Evolutionary conservation across 2,888 invertebrate genomes (phyloP), one percentile per base, ranked within the genome.

Genomic region (Amphipoea oculea): DNA sequence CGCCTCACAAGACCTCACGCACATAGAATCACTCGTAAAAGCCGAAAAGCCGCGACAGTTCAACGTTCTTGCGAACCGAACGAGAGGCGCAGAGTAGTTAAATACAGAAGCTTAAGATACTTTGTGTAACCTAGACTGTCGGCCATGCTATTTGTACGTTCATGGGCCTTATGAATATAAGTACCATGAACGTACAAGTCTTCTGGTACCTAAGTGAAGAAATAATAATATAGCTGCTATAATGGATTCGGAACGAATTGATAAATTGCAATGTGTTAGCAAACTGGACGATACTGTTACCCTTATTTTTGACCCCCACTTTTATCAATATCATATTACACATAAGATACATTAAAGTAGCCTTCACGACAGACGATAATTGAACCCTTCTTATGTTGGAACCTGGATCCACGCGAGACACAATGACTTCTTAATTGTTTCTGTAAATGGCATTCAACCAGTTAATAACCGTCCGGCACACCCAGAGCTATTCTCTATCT

Each of bases 1-100:
- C 70, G 76, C 73, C 86, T 79, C 54, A 51, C 74, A 79, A 85
- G 85, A 86, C 86, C 84, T 83, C 85, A 85, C 85, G 85, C 85
- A 85, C 86, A 77, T 75, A 77, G 87, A 85, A 86, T 85, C 85
- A 86, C 86, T 86, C 85, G 85, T 85, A 85, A 85, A 85, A 86
- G 87, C 77, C 76, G 74, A 85, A 85, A 86, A 86, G 85, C 86
- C 84, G 79, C 86, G 87, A 86, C 85, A 86, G 84, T 84, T 85
- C 86, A 85, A 79, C 76, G 86, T 84, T 73, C 86, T 85, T 75
- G 74, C 57, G 23, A 86, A 84, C 76, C 75, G 57, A 79, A 73
- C 63, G 66, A 29, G n/a, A 5, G 42, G 0, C 67, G 68, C 23
- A 51, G 20, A 29, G 48, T 60, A 77, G 29, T 20, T 48, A 14